Conservation (phyloP, 2,797 vertebrate species). For the Tadarida brasiliensis region DNA sequence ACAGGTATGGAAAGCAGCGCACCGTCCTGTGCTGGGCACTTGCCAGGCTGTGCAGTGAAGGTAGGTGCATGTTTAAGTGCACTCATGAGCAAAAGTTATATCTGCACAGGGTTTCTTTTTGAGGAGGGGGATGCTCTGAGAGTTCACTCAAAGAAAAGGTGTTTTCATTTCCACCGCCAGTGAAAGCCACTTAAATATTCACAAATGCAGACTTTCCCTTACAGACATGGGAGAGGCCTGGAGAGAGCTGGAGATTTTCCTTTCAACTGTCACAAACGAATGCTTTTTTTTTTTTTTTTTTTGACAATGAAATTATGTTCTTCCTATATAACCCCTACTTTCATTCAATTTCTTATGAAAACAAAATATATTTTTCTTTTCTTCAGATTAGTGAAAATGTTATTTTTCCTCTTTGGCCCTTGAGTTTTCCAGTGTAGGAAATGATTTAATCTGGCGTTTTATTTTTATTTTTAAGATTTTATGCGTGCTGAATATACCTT, state of each 20-base stretch:
- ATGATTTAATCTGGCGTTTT: background rate
- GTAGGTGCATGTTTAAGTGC: background rate
- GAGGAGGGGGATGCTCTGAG: background rate
- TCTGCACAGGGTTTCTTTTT: background rate
- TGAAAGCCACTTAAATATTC: background rate
- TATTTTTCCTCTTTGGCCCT: background rate
- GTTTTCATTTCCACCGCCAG: conserved; percentile 2
- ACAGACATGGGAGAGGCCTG: background rate
- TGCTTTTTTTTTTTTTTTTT: background rate
- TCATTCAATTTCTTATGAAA: conserved; percentile 20
- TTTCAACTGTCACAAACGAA: background rate
- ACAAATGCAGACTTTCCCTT: background rate
- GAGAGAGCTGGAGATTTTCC: conserved; percentile 26
- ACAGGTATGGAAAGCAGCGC: background rate
- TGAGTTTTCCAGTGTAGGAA: conserved; percentile 11
- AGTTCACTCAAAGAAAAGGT: background rate
- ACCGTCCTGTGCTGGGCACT: background rate
- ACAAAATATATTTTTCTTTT: background rate
- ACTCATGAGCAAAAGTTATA: background rate
- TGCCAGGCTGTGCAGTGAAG: background rate
- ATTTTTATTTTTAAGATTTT: background rate
- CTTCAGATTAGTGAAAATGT: conserved; percentile 34
- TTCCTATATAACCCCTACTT: background rate
- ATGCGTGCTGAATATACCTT: background rate
- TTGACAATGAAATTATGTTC: background rate